phyloP scores from a whole-genome alignment of 2,113 vertebrate species.

The Onychorhynchus coronatus region DNA sequence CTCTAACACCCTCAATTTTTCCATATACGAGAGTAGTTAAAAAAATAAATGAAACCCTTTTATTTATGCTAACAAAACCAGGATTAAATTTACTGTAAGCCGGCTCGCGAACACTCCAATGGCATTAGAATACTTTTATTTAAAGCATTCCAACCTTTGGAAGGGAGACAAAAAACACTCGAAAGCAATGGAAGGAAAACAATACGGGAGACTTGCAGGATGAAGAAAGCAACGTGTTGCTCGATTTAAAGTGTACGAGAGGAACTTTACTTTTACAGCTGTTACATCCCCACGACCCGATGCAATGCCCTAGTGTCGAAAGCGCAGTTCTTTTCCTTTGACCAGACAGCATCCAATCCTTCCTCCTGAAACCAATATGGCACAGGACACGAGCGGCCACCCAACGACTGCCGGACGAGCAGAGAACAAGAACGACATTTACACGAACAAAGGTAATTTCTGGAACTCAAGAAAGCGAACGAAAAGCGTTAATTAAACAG shows the following conservation, averaged over 20 bases:
- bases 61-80: slow-evolving; percentile 45
- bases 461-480: slow-evolving; percentile 66
- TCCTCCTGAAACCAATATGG: slow-evolving; percentile 73
- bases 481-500: slow-evolving; percentile 46
- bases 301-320: slow-evolving; percentile 39
- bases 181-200: slow-evolving; percentile 25
- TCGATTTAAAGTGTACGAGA: slow-evolving; percentile 27
- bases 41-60: slow-evolving; percentile 68
- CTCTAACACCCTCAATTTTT: slow-evolving; percentile 34
- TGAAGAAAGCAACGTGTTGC: slow-evolving; percentile 64
- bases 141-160: slow-evolving; percentile 66
- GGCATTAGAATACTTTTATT: slow-evolving; percentile 60
- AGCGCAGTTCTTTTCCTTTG: slow-evolving; percentile 18
- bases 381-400: slow-evolving; percentile 39
- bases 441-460: slow-evolving; percentile 49
- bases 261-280: slow-evolving; percentile 35
- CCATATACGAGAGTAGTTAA: slow-evolving; percentile 35
- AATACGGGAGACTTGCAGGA: slow-evolving; percentile 15
- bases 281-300: slow-evolving; percentile 46
- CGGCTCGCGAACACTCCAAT: slow-evolving; percentile 49
- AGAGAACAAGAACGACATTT: slow-evolving; percentile 61
- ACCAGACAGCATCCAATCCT: slow-evolving; percentile 35
- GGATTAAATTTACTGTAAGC: slow-evolving; percentile 51
- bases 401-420: slow-evolving; percentile 43
- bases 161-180: slow-evolving; percentile 45